Evolutionary conservation across 2,888 invertebrate genomes (phyloP).

Genomic region (Pseudolycoriella hygida): DNA sequence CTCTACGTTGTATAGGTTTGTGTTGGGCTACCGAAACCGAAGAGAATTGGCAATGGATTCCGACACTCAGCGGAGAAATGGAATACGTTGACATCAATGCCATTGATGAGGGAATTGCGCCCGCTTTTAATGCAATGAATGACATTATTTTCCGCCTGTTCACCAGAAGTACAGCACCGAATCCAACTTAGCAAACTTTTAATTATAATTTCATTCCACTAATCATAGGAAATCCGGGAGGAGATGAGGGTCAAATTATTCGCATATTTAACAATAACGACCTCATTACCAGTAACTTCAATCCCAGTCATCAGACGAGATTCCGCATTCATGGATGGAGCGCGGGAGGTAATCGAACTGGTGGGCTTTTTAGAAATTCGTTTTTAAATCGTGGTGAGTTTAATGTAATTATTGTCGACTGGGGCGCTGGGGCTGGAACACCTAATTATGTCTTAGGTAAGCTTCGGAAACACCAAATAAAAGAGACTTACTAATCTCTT

Average conservation of each 20-base stretch:
- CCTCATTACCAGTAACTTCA: neutral
- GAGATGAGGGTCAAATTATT: neutral
- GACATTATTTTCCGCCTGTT: neutral
- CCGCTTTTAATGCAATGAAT: neutral
- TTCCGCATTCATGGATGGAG: neutral
- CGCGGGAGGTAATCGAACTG: neutral
- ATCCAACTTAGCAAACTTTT: too few species aligned
- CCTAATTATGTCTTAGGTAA: conserved; percentile 17
- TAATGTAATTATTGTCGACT: conserved; percentile 22
- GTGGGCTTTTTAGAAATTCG: neutral
- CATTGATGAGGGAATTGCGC: neutral
- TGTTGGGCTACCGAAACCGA: too few species aligned
- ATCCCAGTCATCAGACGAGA: neutral
- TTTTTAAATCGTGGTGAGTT: neutral
- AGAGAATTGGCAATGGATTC: too few species aligned
- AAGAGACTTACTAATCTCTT: too few species aligned
- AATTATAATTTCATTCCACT: too few species aligned
- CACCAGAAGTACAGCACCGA: neutral
- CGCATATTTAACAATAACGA: neutral
- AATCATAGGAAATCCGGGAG: too few species aligned
- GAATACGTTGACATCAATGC: too few species aligned
- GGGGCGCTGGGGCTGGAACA: conserved; percentile 21
- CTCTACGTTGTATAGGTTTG: too few species aligned
- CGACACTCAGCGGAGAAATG: too few species aligned
- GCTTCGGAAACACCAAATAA: too few species aligned